Conservation (phyloP, 2,888 invertebrate genomes). For the Lottia scabra region DNA sequence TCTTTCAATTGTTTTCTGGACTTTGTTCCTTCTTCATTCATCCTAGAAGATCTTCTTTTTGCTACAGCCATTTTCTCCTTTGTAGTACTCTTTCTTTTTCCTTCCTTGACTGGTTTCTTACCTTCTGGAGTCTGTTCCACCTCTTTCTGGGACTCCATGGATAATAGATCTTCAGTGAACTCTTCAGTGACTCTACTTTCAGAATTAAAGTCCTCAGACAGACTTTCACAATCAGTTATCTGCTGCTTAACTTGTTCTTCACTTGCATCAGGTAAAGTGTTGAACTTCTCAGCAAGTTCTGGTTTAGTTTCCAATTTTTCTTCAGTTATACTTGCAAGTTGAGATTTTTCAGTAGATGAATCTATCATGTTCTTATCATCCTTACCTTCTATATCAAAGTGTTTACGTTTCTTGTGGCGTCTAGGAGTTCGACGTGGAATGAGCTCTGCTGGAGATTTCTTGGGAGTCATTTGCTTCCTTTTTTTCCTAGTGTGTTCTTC, state of each 20-base stretch:
- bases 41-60: slow-evolving; percentile 34
- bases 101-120: slow-evolving; percentile 24
- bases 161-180: background rate
- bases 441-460: slow-evolving; percentile 28
- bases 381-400: background rate
- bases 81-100: slow-evolving; percentile 47
- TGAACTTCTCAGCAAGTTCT: background rate
- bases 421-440: slow-evolving; percentile 21
- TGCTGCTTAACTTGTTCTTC: too few relatives aligned
- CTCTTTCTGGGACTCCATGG: slow-evolving; percentile 8
- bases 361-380: slow-evolving; percentile 1
- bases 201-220: background rate
- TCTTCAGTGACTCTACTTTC: slow-evolving; percentile 8
- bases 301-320: background rate
- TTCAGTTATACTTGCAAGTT: background rate
- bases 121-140: slow-evolving; percentile 44
- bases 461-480: slow-evolving; percentile 46
- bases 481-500: slow-evolving; percentile 19
- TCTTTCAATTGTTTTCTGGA: slow-evolving; percentile 11
- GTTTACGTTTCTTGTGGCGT: slow-evolving; percentile 5
- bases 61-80: slow-evolving; percentile 48
- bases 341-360: background rate
- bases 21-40: slow-evolving; percentile 4
- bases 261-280: background rate
- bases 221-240: background rate